A percentile compares a stretch with the other conserved stretches of the same genome.
Conservation (phyloP, 1,140 invertebrate species). For the Zophobas morio region DNA sequence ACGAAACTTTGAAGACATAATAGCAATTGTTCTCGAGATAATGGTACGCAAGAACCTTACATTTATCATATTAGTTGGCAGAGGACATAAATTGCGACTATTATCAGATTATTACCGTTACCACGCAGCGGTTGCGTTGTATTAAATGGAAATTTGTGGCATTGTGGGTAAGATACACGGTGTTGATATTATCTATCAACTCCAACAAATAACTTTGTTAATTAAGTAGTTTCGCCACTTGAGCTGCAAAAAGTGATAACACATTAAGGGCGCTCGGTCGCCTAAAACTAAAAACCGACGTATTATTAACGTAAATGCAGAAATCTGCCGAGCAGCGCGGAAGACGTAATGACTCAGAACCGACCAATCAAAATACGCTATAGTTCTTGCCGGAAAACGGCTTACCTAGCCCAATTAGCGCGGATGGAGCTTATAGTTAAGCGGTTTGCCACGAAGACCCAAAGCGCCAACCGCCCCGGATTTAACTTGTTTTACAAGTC, state of each 20-base stretch:
- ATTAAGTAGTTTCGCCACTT: constrained; percentile 8
- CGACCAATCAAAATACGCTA: background rate
- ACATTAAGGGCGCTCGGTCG: too few species aligned
- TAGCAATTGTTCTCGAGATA: background rate
- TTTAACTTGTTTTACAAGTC: constrained; percentile 7
- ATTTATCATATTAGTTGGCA: constrained; percentile 12
- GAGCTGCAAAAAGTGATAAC: background rate
- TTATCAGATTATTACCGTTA: constrained; percentile 15
- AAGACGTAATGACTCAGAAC: too few species aligned
- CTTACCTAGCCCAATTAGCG: constrained; percentile 1
- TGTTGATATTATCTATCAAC: background rate
- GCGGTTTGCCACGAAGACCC: background rate
- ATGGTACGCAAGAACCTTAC: background rate
- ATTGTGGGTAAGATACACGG: constrained; percentile 14
- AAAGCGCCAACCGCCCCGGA: background rate
- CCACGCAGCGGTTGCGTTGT: constrained; percentile 4
- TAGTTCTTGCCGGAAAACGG: background rate
- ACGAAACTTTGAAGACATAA: background rate
- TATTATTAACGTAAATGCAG: too few species aligned
- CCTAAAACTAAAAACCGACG: too few species aligned
- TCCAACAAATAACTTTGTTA: background rate
- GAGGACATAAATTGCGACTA: constrained; percentile 2
- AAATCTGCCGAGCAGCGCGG: too few species aligned
- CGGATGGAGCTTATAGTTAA: background rate
- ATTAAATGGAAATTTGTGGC: background rate